phyloP scores from a whole-genome alignment of 92 coral and sea anemone genomes.

The Virgularia gustaviana region DNA sequence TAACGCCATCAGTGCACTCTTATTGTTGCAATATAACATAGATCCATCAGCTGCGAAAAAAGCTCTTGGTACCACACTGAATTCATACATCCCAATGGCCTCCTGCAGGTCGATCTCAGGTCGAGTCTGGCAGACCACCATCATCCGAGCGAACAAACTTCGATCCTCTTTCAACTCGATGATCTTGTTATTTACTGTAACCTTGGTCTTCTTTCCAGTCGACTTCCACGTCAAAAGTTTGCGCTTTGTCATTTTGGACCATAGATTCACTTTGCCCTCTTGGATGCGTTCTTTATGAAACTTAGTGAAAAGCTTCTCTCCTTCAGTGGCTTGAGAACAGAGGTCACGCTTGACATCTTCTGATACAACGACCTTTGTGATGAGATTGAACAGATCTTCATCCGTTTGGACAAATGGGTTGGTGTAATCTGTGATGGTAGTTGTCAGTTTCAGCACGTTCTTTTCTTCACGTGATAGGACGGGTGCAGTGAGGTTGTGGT shows the following conservation, averaged over 20 bases:
- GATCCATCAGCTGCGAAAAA: slow-evolving; percentile 56
- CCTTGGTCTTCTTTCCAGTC: slow-evolving; percentile 45
- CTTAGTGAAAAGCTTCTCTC: slow-evolving; percentile 14
- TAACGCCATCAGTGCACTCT: slow-evolving; percentile 55
- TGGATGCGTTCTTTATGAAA: slow-evolving; percentile 53
- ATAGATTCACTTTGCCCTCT: slow-evolving; percentile 11
- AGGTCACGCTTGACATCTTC: slow-evolving; percentile 51
- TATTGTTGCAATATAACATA: slow-evolving; percentile 58
- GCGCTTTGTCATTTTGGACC: slow-evolving; percentile 51
- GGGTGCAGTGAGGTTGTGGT: slow-evolving; percentile 46
- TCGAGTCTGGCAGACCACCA: slow-evolving; percentile 57
- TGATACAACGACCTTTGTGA: slow-evolving; percentile 48
- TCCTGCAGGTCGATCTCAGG: slow-evolving; percentile 52
- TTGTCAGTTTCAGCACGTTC: slow-evolving; percentile 28
- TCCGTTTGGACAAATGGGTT: slow-evolving; percentile 54
- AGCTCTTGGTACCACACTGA: slow-evolving; percentile 51
- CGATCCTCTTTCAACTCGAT: slow-evolving; percentile 50
- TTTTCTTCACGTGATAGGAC: slow-evolving; percentile 48
- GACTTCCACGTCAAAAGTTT: slow-evolving; percentile 40
- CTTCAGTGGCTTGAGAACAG: slow-evolving; percentile 27
- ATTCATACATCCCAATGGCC: slow-evolving; percentile 48
- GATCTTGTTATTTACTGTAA: slow-evolving; percentile 24
- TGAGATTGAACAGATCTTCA: slow-evolving; percentile 48
- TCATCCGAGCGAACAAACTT: slow-evolving; percentile 48
- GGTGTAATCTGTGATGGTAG: slow-evolving; percentile 38